A percentile compares a stretch with the other conserved stretches of the same genome.
phyloP scores from a whole-genome alignment of 23 tunicate species.

The Trididemnum miniatum region DNA sequence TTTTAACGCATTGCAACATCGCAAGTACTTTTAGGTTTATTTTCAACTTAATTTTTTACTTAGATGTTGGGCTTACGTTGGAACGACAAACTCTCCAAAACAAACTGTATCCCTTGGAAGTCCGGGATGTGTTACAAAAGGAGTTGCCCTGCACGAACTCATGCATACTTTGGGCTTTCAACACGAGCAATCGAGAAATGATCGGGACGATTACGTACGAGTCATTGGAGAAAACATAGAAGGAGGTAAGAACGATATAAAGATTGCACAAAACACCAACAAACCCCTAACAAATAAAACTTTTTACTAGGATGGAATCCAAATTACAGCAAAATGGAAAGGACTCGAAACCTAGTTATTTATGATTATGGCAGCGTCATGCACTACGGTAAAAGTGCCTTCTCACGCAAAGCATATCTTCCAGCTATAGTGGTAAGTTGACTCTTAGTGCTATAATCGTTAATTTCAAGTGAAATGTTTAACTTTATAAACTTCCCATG shows the following conservation, averaged over 20 bases:
- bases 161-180: slow-evolving; percentile 98
- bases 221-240: slow-evolving; percentile 72
- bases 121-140: slow-evolving; percentile 87
- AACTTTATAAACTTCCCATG: too few relatives aligned
- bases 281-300: too few relatives aligned
- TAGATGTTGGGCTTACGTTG: slow-evolving; percentile 97
- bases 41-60: neutral
- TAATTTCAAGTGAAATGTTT: too few relatives aligned
- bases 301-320: neutral
- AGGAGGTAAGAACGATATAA: slow-evolving; percentile 71
- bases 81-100: slow-evolving; percentile 62
- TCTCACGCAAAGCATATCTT: slow-evolving; percentile 75
- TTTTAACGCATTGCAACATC: neutral
- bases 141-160: slow-evolving; percentile 90
- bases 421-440: slow-evolving; percentile 86
- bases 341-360: slow-evolving; percentile 75
- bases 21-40: neutral
- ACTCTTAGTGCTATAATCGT: too few relatives aligned
- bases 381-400: slow-evolving; percentile 90
- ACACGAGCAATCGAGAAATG: slow-evolving; percentile 98
- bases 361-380: slow-evolving; percentile 99
- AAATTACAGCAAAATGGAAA: slow-evolving; percentile 58
- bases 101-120: slow-evolving; percentile 87
- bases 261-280: too few relatives aligned
- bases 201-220: slow-evolving; percentile 91